A percentile compares a stretch with the other conserved stretches of the same genome.
phyloP scores from a whole-genome alignment of 1,140 invertebrate genomes.

The Ditylenchus dipsaci region DNA sequence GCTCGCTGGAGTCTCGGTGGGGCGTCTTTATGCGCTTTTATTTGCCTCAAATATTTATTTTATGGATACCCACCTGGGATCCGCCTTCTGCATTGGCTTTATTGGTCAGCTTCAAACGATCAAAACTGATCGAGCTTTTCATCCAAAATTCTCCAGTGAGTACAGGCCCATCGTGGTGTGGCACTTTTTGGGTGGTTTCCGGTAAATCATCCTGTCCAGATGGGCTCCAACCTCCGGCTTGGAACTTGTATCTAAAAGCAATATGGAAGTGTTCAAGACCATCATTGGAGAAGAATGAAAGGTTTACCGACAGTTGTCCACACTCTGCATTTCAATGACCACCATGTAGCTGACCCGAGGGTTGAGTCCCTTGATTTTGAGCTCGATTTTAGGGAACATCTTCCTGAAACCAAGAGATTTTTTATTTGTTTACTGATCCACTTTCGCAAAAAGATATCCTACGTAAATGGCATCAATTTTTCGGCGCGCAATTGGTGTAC shows the following conservation, averaged over 20 bases:
- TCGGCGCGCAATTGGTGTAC: too few relatives aligned
- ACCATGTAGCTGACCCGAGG: constrained; percentile 22
- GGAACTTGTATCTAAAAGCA: constrained; percentile 30
- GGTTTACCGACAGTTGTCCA: constrained; percentile 23
- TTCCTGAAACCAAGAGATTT: constrained; percentile 30
- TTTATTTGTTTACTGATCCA: too few relatives aligned
- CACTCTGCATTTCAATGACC: constrained; percentile 20
- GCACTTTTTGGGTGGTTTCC: constrained; percentile 4
- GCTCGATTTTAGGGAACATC: constrained; percentile 38
- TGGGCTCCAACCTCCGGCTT: constrained; percentile 24
- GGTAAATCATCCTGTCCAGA: constrained; percentile 25
- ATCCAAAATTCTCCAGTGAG: constrained; percentile 31
- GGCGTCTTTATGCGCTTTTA: too few relatives aligned
- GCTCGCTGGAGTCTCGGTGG: not conserved
- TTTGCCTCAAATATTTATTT: too few relatives aligned
- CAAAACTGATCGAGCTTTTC: constrained; percentile 18
- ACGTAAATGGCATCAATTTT: too few relatives aligned
- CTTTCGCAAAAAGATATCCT: too few relatives aligned
- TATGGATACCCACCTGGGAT: not conserved
- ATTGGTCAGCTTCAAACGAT: constrained; percentile 35
- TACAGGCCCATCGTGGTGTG: constrained; percentile 23
- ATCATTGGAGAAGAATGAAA: not conserved
- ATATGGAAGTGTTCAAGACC: not conserved
- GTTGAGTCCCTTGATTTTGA: constrained; percentile 25
- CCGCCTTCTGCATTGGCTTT: constrained; percentile 6